Evolutionary conservation across 2,113 vertebrate species (phyloP).

Genomic region (Peromyscus californicus): DNA sequence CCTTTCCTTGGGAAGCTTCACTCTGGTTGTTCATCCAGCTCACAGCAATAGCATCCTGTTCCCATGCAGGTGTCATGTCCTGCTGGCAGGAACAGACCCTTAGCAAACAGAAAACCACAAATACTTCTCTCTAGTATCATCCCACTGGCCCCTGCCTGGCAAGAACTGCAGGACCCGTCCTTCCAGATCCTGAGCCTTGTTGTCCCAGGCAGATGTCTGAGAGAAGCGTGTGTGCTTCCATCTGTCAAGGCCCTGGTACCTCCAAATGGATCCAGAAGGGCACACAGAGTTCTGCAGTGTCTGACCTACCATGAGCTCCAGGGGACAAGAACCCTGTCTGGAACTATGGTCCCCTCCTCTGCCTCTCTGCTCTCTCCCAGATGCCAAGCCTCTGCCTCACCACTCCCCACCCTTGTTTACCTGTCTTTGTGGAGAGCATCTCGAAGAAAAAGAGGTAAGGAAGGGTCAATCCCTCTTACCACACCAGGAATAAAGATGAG

Average conservation of each 20-base stretch:
- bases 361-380: not conserved
- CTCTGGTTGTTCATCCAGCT: not conserved
- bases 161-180: not conserved
- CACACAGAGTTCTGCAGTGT: not conserved
- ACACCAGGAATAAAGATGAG: not conserved
- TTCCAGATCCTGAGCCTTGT: no score
- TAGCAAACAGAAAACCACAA: not conserved
- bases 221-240: not conserved
- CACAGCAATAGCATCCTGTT: not conserved
- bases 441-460: not conserved
- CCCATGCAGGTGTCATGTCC: not conserved
- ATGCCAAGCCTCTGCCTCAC: not conserved
- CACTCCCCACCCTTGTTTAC: not conserved
- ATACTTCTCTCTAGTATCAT: not conserved
- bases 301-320: not conserved
- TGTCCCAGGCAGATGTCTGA: not conserved
- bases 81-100: not conserved
- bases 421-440: not conserved
- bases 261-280: not conserved
- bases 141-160: not conserved
- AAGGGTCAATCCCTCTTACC: not conserved
- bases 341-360: not conserved
- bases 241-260: not conserved
- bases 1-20: not conserved
- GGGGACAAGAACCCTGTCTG: not conserved